Evolutionary conservation across 2,888 invertebrate species (phyloP).

Genomic region (Scaptomyza flava): DNA sequence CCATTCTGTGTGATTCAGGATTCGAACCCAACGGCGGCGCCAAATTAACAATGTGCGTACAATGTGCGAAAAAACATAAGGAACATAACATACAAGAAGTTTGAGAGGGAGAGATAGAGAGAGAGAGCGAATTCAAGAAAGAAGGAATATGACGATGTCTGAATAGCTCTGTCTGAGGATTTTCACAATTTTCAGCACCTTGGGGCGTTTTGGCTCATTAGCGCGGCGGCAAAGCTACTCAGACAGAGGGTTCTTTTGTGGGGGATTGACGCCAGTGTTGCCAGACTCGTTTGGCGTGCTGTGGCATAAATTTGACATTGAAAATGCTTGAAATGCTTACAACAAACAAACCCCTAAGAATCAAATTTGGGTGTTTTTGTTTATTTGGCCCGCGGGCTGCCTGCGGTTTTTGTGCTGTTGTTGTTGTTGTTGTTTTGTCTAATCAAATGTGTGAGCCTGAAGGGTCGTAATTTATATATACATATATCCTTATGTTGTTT

Average conservation of each 20-base stretch:
- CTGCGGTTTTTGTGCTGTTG: constrained; percentile 45
- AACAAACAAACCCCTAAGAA: constrained; percentile 21
- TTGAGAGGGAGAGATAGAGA: neutral
- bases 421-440: constrained; percentile 21
- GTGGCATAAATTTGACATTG: constrained; percentile 81
- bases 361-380: constrained; percentile 5
- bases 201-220: constrained; percentile 81
- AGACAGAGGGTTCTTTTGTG: neutral
- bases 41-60: constrained; percentile 74
- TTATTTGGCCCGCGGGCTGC: constrained; percentile 28
- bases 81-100: neutral
- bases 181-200: constrained; percentile 66
- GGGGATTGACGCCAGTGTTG: constrained; percentile 37
- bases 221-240: constrained; percentile 47
- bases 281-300: constrained; percentile 67
- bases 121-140: neutral
- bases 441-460: constrained; percentile 49
- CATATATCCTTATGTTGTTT: constrained; percentile 41
- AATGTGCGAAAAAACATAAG: constrained; percentile 61
- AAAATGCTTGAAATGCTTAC: constrained; percentile 55
- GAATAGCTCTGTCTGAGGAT: constrained; percentile 60
- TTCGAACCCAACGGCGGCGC: constrained; percentile 56
- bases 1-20: constrained; percentile 3
- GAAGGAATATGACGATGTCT: constrained; percentile 40
- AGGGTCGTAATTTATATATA: constrained; percentile 26